Evolutionary conservation across 2,888 invertebrate species (phyloP).

Genomic region (Steinernema hermaphroditum): DNA sequence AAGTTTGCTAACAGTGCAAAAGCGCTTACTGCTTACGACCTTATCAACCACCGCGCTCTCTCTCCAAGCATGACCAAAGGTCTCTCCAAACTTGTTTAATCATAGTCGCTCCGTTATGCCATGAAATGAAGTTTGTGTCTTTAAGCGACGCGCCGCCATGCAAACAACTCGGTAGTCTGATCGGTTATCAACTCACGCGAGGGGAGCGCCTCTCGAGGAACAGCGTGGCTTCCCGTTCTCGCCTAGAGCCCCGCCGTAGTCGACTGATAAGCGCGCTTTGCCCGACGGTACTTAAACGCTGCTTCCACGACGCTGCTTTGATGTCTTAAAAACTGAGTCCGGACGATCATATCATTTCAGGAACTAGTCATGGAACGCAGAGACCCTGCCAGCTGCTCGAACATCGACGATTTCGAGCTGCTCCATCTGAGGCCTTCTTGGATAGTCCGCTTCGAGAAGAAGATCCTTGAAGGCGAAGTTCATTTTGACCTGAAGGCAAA

Average conservation of each 20-base stretch:
- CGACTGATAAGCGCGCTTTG: neutral
- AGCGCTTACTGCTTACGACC: no score
- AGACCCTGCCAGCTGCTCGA: slow-evolving; percentile 29
- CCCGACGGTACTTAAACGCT: neutral
- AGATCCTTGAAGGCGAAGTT: slow-evolving; percentile 7
- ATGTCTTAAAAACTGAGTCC: neutral
- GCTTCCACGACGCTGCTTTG: neutral
- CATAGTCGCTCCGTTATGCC: no score
- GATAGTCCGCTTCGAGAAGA: slow-evolving; percentile 16
- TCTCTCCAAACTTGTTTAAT: no score
- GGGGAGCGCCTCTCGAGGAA: neutral
- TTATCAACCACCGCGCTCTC: no score
- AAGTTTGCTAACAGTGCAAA: no score
- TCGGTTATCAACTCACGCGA: slow-evolving; percentile 18
- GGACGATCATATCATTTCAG: neutral
- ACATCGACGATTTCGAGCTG: slow-evolving; percentile 10
- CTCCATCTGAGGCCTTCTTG: neutral
- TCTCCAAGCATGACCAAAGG: no score
- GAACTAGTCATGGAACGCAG: neutral
- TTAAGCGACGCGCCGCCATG: neutral
- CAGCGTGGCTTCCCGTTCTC: neutral
- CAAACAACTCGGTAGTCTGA: slow-evolving; percentile 10
- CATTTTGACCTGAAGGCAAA: slow-evolving; percentile 13
- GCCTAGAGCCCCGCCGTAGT: neutral
- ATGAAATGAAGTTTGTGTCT: no score